Evolutionary conservation across 92 coral and sea anemone species (phyloP).

Genomic region (Porites cylindrica): DNA sequence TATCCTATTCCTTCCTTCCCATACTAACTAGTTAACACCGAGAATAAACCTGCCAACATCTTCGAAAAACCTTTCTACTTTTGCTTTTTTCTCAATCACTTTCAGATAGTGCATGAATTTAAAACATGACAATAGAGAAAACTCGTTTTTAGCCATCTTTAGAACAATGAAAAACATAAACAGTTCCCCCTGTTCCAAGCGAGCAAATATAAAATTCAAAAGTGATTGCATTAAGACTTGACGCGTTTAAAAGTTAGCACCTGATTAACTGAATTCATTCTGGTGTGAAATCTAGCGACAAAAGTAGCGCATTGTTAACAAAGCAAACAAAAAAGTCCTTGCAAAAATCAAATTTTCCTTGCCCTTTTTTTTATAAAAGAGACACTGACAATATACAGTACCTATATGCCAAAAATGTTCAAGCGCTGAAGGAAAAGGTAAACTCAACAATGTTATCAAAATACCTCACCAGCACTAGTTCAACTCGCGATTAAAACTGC

Average conservation of each 20-base stretch:
- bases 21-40: too few species aligned
- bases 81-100: too few species aligned
- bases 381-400: too few species aligned
- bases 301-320: neutral
- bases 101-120: neutral
- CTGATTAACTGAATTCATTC: neutral
- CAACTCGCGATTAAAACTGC: neutral
- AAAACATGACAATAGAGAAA: neutral
- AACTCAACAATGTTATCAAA: neutral
- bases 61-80: too few species aligned
- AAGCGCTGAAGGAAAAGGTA: neutral
- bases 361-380: neutral
- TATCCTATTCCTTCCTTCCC: too few species aligned
- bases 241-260: neutral
- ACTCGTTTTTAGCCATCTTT: too few species aligned
- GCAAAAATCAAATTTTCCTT: neutral
- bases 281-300: neutral
- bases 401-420: neutral
- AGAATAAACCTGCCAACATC: too few species aligned
- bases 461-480: neutral
- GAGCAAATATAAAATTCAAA: too few species aligned
- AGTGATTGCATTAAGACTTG: neutral
- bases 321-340: neutral
- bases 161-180: too few species aligned
- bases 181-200: too few species aligned